Evolutionary conservation across 2,797 vertebrate genomes (phyloP).

Genomic region (Uromys caudimaculatus): DNA sequence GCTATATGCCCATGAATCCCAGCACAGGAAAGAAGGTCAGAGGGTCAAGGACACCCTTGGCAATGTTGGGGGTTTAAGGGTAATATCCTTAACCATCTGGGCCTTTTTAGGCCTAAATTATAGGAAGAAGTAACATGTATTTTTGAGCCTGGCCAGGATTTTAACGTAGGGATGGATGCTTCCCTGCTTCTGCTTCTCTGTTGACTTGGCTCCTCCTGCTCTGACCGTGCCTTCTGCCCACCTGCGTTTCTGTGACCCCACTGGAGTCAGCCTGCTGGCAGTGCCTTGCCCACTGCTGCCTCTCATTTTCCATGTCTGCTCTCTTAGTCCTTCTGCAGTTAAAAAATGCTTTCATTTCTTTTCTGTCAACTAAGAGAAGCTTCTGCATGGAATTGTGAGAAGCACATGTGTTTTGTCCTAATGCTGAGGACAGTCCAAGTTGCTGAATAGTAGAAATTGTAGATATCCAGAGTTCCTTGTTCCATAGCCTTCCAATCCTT

Average conservation of each 20-base stretch:
- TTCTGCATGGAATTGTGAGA: not conserved
- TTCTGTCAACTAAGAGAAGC: not conserved
- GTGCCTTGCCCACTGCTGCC: not conserved
- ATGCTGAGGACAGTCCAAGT: not conserved
- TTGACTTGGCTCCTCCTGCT: conserved; percentile 15
- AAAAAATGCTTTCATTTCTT: not conserved
- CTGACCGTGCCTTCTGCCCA: not conserved
- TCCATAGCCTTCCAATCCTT: not conserved
- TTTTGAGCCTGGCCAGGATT: not conserved
- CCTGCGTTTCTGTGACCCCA: not conserved
- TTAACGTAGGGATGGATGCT: not conserved
- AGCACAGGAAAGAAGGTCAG: not conserved
- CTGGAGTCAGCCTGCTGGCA: not conserved
- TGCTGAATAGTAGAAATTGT: not conserved
- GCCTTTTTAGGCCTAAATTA: not conserved
- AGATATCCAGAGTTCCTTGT: not conserved
- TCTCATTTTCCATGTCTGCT: not conserved
- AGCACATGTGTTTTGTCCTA: not conserved
- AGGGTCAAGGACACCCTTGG: not conserved
- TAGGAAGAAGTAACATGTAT: not conserved
- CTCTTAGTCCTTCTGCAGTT: not conserved
- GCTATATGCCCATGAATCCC: too few species aligned
- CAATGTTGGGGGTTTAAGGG: not conserved
- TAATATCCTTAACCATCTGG: not conserved
- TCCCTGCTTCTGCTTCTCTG: not conserved